Percentiles rank a stretch among this genome's conserved stretches.
Conservation (phyloP, 2,888 invertebrate genomes). For the Malacosoma neustria region DNA sequence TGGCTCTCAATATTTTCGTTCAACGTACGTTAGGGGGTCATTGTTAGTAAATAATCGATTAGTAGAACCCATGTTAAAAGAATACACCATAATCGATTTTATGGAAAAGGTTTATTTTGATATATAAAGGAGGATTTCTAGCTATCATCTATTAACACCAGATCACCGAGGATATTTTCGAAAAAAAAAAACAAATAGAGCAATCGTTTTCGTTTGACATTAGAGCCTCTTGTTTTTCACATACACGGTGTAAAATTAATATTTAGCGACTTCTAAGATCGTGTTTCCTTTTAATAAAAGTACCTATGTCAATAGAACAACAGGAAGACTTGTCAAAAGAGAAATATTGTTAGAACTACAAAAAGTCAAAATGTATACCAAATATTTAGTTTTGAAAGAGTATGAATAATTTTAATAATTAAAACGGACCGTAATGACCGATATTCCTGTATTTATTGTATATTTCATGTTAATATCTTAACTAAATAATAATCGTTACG, state of each 20-base stretch:
- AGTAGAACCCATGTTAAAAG: conserved; percentile 73
- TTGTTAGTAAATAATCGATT: conserved; percentile 62
- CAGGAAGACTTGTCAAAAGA: too few relatives aligned
- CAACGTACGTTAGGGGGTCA: conserved; percentile 21
- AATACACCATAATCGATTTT: conserved; percentile 71
- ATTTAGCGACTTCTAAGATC: too few relatives aligned
- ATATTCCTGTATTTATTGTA: too few relatives aligned
- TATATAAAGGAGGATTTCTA: conserved; percentile 52
- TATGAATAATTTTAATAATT: too few relatives aligned
- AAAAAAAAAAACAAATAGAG: conserved; percentile 10
- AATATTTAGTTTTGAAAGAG: too few relatives aligned
- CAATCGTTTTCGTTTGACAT: conserved; percentile 22
- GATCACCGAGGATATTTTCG: conserved; percentile 55
- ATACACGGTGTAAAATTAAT: not conserved
- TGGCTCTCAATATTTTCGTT: conserved; percentile 23
- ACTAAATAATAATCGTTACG: too few relatives aligned
- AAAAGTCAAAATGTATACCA: too few relatives aligned
- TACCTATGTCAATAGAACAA: too few relatives aligned
- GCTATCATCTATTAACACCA: conserved; percentile 54
- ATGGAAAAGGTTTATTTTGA: conserved; percentile 71
- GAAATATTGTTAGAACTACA: too few relatives aligned
- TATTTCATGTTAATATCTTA: too few relatives aligned
- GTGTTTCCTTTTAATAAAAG: too few relatives aligned
- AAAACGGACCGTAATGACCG: too few relatives aligned
- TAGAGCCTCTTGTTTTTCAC: conserved; percentile 25